Conservation (phyloP, 2,113 vertebrate species). For the Alces alces region DNA sequence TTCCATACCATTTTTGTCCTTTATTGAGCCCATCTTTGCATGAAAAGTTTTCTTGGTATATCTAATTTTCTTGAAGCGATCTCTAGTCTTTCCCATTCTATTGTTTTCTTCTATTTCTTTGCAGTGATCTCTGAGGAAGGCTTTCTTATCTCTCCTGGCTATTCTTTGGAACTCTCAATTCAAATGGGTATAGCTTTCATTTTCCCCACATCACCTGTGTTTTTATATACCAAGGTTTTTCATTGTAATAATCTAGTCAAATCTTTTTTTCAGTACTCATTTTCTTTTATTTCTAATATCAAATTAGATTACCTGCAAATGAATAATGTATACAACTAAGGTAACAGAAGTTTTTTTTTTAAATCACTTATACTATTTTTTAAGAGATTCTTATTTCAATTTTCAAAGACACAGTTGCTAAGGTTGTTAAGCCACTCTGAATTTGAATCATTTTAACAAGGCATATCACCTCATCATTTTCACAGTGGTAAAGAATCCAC, state of each 20-base stretch:
- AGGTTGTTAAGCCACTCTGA: not conserved
- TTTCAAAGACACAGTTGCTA: not conserved
- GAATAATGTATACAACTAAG: not conserved
- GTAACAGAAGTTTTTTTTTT: not conserved
- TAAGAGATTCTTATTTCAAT: not conserved
- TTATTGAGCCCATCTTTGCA: not conserved
- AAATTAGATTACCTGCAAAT: not conserved
- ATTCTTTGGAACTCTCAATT: not conserved
- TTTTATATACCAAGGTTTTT: not conserved
- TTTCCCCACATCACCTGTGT: fast-evolving
- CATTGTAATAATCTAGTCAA: not conserved
- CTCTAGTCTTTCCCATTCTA: not conserved
- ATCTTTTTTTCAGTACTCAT: not conserved
- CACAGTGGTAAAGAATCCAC: not conserved
- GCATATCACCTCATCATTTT: not conserved
- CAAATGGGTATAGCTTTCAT: not conserved
- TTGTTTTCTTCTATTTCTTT: not conserved
- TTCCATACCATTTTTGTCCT: not conserved
- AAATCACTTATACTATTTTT: not conserved
- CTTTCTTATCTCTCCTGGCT: not conserved
- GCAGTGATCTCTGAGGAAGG: not conserved
- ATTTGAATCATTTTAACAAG: not conserved
- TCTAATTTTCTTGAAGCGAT: not conserved
- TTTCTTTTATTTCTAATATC: not conserved
- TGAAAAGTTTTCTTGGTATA: not conserved